Evolutionary conservation across 2,113 vertebrate species (phyloP).

Genomic region (Hemiscyllium ocellatum): DNA sequence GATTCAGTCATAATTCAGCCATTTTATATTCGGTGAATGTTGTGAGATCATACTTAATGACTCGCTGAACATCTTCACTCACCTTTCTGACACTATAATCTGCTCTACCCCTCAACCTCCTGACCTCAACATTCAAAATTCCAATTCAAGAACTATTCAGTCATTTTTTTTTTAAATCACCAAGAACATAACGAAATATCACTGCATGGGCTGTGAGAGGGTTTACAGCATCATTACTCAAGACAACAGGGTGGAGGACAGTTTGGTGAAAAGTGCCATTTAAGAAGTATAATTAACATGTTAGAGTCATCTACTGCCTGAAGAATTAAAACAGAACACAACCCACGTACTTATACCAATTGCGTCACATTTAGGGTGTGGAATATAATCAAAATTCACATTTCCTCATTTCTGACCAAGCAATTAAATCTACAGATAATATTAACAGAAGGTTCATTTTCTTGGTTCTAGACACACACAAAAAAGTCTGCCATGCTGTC

Average conservation of each 20-base stretch:
- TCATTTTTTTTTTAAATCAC: not conserved
- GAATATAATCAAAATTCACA: not conserved
- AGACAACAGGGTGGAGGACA: not conserved
- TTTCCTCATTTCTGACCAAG: not conserved
- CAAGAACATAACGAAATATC: not conserved
- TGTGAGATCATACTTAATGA: not conserved
- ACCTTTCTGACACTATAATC: not conserved
- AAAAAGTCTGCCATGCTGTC: not conserved
- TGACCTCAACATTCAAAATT: not conserved
- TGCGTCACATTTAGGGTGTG: not conserved
- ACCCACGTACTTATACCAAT: too few species aligned
- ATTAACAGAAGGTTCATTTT: not conserved
- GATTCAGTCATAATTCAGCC: not conserved
- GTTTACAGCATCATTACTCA: not conserved
- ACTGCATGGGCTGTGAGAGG: not conserved
- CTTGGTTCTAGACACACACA: not conserved
- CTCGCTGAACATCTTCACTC: not conserved
- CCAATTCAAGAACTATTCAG: not conserved
- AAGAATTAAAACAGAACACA: not conserved
- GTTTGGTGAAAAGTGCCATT: not conserved
- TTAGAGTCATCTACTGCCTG: not conserved
- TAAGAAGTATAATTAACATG: not conserved
- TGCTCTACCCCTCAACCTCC: not conserved
- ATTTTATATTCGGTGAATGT: not conserved
- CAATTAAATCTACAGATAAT: not conserved